A percentile compares a stretch with the other conserved stretches of the same genome.
Conservation (phyloP, 2,888 invertebrate species). For the Phengaris alcon region DNA sequence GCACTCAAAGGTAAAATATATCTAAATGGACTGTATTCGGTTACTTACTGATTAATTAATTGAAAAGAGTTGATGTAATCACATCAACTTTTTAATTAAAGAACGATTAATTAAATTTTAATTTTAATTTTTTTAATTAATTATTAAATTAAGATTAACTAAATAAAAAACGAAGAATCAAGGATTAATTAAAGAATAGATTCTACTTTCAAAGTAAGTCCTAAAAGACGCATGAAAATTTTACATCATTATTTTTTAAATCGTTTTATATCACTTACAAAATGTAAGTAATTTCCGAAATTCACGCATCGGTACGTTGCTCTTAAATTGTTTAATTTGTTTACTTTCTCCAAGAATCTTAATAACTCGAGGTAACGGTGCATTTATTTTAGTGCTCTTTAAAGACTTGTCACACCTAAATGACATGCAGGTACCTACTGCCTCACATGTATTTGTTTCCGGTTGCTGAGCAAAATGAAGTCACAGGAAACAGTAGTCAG, state of each 20-base stretch:
- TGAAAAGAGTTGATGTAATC: too few relatives aligned
- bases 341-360: conserved; percentile 14
- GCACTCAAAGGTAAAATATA: too few relatives aligned
- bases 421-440: neutral
- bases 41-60: neutral
- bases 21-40: neutral
- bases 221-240: neutral
- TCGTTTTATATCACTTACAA: neutral
- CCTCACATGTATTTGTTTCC: neutral
- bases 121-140: too few relatives aligned
- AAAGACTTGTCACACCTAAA: conserved; percentile 16
- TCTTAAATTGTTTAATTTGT: conserved; percentile 10
- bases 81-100: too few relatives aligned
- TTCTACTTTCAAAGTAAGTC: neutral
- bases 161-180: too few relatives aligned
- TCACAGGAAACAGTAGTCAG: neutral
- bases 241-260: neutral
- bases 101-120: too few relatives aligned
- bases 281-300: neutral
- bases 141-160: too few relatives aligned
- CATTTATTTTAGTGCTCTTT: conserved; percentile 14
- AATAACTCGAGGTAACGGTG: neutral
- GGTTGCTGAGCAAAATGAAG: neutral
- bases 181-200: neutral
- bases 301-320: neutral